These are phyloP conservation scores for Lapara coniferarum DNA, from an alignment of 2,888 invertebrate species.

Conservation along the genomic window DNA sequence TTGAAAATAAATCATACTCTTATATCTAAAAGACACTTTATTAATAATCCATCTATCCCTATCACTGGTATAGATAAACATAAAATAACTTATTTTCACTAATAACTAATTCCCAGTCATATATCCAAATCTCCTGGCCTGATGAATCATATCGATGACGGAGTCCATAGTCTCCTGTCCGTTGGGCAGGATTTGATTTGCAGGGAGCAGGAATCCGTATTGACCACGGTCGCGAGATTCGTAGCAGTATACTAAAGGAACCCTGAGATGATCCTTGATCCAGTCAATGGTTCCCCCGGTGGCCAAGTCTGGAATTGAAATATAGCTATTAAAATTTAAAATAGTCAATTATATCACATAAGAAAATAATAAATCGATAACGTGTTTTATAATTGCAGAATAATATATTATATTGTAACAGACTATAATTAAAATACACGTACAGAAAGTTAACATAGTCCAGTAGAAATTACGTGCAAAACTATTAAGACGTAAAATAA, in stretches of 20 bases:
- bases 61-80: background rate
- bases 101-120: conserved; percentile 42
- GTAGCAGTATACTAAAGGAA: conserved; percentile 87
- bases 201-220: conserved; percentile 88
- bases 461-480: no score
- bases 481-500: no score
- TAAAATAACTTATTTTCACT: conserved; percentile 11
- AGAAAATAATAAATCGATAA: no score
- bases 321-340: background rate
- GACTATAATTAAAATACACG: no score
- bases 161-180: conserved; percentile 84
- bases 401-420: no score
- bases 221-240: conserved; percentile 88
- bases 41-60: no score
- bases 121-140: conserved; percentile 66
- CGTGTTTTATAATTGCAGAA: no score
- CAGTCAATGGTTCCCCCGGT: conserved; percentile 87
- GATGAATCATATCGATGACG: conserved; percentile 62
- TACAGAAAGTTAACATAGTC: no score
- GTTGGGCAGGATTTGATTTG: conserved; percentile 86
- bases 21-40: no score
- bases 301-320: conserved; percentile 53
- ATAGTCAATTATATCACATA: no score
- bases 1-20: no score
- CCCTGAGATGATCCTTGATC: conserved; percentile 86